Conservation (phyloP, 2,113 vertebrate species). For the Siniperca knerii region DNA sequence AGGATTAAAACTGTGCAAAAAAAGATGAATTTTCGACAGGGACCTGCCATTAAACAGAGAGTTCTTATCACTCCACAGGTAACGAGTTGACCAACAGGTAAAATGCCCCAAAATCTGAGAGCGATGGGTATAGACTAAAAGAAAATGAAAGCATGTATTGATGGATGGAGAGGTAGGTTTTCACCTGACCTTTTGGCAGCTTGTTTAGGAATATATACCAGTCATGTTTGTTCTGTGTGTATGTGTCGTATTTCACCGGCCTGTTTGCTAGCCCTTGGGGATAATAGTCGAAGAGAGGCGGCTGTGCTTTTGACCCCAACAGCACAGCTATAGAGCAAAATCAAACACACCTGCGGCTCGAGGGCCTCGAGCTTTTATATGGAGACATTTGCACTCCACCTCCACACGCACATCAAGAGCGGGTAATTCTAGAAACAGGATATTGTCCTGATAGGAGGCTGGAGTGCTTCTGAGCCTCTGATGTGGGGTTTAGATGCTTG, state of each 20-base stretch:
- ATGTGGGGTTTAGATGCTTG: background rate
- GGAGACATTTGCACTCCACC: conserved; percentile 39
- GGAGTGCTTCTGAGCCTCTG: conserved; percentile 3
- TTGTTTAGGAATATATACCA: conserved; percentile 37
- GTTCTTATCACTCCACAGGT: background rate
- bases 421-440: conserved; percentile 33
- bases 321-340: conserved; percentile 57
- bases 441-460: conserved; percentile 29
- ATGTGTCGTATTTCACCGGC: conserved; percentile 59
- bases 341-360: conserved; percentile 80
- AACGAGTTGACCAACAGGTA: background rate
- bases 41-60: background rate
- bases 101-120: background rate
- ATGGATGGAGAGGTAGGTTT: background rate
- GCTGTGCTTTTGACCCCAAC: conserved; percentile 71
- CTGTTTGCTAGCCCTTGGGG: conserved; percentile 59
- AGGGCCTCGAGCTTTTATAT: conserved; percentile 34
- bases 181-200: conserved; percentile 47
- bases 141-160: background rate
- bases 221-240: conserved; percentile 70
- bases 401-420: conserved; percentile 36
- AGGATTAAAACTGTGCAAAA: too few species aligned
- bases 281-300: conserved; percentile 58
- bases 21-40: background rate
- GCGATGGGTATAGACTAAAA: background rate